Conservation (phyloP, 2,888 invertebrate species). For the Melikaiella ostensackeni region DNA sequence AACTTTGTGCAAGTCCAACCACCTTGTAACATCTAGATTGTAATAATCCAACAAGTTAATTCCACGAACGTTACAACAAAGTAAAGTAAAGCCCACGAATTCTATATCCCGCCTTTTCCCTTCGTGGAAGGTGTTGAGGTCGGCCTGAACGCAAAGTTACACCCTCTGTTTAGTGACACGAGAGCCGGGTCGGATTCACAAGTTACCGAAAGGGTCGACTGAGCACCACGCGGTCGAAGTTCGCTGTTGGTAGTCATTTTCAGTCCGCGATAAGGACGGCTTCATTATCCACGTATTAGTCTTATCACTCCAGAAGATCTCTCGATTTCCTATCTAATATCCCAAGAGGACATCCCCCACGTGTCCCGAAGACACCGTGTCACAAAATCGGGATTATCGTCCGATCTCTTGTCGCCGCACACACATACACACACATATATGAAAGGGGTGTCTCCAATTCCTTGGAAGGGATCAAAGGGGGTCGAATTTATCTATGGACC, state of each 20-base stretch:
- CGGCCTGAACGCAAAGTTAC: conserved; percentile 12
- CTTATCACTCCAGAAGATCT: conserved; percentile 52
- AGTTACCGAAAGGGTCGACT: conserved; percentile 39
- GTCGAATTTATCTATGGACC: conserved; percentile 9
- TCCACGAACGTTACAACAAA: conserved; percentile 7
- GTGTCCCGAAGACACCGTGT: conserved; percentile 1
- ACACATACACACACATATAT: neutral
- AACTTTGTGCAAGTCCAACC: neutral
- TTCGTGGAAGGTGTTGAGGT: conserved; percentile 35
- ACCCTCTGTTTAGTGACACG: conserved; percentile 32
- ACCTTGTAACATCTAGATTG: neutral
- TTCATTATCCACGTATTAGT: conserved; percentile 61
- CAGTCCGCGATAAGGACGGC: conserved; percentile 50
- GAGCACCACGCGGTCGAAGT: conserved; percentile 33
- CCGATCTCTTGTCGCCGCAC: conserved; percentile 37
- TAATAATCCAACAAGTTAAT: neutral
- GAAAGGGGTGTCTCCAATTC: conserved; percentile 23
- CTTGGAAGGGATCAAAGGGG: neutral
- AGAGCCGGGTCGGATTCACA: conserved; percentile 34
- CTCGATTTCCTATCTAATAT: conserved; percentile 47
- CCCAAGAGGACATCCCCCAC: neutral
- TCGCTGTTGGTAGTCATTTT: conserved; percentile 43
- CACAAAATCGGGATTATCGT: conserved; percentile 42
- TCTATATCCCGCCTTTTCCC: conserved; percentile 3
- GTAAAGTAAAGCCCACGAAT: neutral